A percentile compares a stretch with the other conserved stretches of the same genome.
These are phyloP conservation scores for Lutjanus campechanus DNA, from an alignment of 2,797 vertebrate genomes.

Conservation along the genomic window DNA sequence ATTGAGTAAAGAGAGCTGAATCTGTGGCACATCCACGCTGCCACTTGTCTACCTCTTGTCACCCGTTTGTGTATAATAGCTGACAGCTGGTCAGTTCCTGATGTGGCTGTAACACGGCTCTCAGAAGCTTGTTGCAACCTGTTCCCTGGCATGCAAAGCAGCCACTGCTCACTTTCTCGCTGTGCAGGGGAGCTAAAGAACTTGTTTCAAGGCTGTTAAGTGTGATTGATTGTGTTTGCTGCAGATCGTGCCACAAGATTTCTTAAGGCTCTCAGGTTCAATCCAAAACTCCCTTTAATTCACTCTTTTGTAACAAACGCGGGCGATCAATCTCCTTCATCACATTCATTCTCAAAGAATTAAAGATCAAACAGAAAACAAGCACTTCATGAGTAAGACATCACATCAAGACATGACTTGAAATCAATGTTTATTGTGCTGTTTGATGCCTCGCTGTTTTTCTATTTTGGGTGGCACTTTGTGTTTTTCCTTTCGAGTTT, in stretches of 20 bases:
- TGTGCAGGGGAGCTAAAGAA: constrained; percentile 2
- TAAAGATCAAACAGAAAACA: constrained; percentile 9
- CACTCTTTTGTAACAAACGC: constrained; percentile 3
- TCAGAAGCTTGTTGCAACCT: constrained; percentile 23
- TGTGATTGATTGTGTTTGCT: constrained; percentile 53
- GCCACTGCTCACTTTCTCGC: constrained; percentile 1
- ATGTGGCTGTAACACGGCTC: constrained; percentile 4
- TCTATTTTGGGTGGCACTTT: constrained; percentile 20
- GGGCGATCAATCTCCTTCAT: constrained; percentile 8
- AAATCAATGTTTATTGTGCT: constrained; percentile 27
- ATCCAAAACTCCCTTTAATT: constrained; percentile 25
- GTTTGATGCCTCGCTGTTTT: constrained; percentile 2
- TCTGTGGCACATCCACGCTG: neutral
- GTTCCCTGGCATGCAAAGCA: constrained; percentile 10
- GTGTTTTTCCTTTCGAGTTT: constrained; percentile 18
- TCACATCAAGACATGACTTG: constrained; percentile 8
- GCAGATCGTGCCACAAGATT: constrained; percentile 5
- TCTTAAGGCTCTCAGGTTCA: constrained; percentile 6
- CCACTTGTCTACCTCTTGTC: neutral
- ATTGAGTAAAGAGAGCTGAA: neutral
- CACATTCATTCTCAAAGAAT: constrained; percentile 1
- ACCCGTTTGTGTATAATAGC: constrained; percentile 22
- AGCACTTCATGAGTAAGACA: neutral
- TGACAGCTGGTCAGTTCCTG: constrained; percentile 40
- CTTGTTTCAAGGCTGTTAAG: constrained; percentile 24